Base-by-base conservation (phyloP, 2,888 invertebrate species). In the Hypomecis punctinalis region DNA sequence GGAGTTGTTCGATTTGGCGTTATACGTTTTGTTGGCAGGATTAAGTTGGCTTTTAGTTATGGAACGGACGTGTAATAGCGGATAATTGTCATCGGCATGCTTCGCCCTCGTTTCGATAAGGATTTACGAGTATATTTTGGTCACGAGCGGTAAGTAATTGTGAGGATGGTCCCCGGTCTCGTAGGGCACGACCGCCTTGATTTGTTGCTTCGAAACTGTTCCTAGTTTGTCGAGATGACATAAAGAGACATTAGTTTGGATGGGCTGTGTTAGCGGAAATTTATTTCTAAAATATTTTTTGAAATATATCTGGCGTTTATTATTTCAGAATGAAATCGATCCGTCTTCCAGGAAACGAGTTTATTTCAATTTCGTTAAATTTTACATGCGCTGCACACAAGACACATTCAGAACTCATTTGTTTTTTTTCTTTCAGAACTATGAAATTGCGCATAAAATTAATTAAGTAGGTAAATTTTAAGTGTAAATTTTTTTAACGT, bases 141-240 rank as follows among this genome's bases (percentile, higher is more conserved):
- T 89, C 90, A 90, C 89, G 90, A 89, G 78, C 81, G 71, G 74
- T 79, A 80, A 85, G 86, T 88, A 86, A 88, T 87, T 82, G 87
- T 75, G 77, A 77, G 75, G 77, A 79, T 78, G 80, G 81, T 81
- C 85, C 76, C 74, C 78, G 74, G 75, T 71, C 64, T 60, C 48
- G 51, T 59, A 57, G 47, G 62, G 75, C 84, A 85, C 82, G 84
- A 83, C 72, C 63, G 35, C 46, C 62, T 69, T 80, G 79, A 78
- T 80, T 79, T 80, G 78, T 76, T 69, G 71, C 52, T 75, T 70
- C 63, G 67, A 61, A 70, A 72, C 68, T 70, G 71, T 72, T 69
- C 70, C 54, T 64, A 66, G 67, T 66, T 63, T 69, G 63, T 63
- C 33, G 55, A 62, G 61, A 71, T 71, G 71, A 69, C 71, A 64